Evolutionary conservation across 2,888 invertebrate genomes (phyloP).

Genomic region (Lasioglossum leucozonium): DNA sequence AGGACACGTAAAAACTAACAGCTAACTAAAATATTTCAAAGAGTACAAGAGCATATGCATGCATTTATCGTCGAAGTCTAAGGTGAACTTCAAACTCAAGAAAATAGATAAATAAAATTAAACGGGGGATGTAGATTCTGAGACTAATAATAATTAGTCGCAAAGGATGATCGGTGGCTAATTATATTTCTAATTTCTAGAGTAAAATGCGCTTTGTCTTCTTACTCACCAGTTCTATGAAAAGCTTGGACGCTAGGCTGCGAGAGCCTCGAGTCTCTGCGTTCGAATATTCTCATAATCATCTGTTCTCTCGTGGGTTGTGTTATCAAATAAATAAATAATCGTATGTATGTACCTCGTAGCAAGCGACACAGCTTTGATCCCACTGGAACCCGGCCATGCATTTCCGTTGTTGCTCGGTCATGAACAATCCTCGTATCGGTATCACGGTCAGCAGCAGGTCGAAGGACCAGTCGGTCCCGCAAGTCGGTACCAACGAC

Average conservation of each 20-base stretch:
- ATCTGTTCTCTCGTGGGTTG: neutral
- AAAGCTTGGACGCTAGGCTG: neutral
- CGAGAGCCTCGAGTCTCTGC: neutral
- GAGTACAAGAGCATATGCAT: neutral
- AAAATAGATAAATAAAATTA: neutral
- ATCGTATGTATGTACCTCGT: conserved; percentile 86
- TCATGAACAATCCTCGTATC: conserved; percentile 84
- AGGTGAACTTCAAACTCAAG: neutral
- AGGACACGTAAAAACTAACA: neutral
- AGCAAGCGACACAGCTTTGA: conserved; percentile 86
- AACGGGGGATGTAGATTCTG: neutral
- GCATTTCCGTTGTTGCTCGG: conserved; percentile 85
- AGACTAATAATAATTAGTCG: neutral
- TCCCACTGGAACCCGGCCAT: conserved; percentile 86
- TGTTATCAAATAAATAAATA: neutral
- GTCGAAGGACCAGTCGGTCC: conserved; percentile 79
- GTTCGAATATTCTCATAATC: conserved; percentile 1
- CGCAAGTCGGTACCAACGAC: conserved; percentile 86
- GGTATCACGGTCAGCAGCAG: conserved; percentile 84
- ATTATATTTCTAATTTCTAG: neutral
- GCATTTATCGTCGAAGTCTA: neutral
- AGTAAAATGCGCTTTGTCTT: neutral
- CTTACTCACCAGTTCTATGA: neutral
- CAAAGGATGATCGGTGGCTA: neutral
- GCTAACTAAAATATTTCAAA: neutral